Percentiles rank a stretch among this genome's conserved stretches.
Evolutionary conservation across 2,888 invertebrate species (phyloP).

Genomic region (Philereme vetulata): DNA sequence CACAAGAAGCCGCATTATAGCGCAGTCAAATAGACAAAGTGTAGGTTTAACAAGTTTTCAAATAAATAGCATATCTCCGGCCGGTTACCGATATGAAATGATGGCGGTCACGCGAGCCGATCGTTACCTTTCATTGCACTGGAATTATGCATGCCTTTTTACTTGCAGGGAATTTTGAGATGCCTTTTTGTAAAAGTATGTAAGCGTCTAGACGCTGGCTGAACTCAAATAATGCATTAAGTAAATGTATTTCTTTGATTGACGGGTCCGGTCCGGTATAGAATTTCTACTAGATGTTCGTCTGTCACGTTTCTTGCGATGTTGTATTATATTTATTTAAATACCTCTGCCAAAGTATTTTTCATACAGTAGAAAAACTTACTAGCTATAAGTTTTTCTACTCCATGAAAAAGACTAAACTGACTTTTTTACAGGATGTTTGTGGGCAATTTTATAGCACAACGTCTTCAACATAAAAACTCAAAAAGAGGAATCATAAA

Average conservation of each 20-base stretch:
- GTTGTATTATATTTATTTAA: too few species aligned
- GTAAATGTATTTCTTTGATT: too few species aligned
- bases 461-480: slow-evolving; percentile 38
- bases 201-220: background rate
- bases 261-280: too few species aligned
- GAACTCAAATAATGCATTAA: too few species aligned
- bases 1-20: slow-evolving; percentile 10
- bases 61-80: slow-evolving; percentile 31
- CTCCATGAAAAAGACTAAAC: too few species aligned
- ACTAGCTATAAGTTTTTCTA: too few species aligned
- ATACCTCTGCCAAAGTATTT: too few species aligned
- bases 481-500: slow-evolving; percentile 40
- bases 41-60: slow-evolving; percentile 24
- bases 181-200: slow-evolving; percentile 5
- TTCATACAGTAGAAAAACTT: too few species aligned
- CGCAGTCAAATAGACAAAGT: slow-evolving; percentile 25
- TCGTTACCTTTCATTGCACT: slow-evolving; percentile 30
- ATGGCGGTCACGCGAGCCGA: slow-evolving; percentile 31
- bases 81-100: slow-evolving; percentile 28
- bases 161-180: slow-evolving; percentile 21
- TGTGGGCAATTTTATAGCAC: slow-evolving; percentile 34
- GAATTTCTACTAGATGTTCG: too few species aligned
- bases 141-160: slow-evolving; percentile 31
- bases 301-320: too few species aligned
- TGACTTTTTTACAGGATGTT: slow-evolving; percentile 32